These are phyloP conservation scores for Muntiacus muntjak DNA, from an alignment of 2,113 vertebrate species.

Conservation along the genomic window DNA sequence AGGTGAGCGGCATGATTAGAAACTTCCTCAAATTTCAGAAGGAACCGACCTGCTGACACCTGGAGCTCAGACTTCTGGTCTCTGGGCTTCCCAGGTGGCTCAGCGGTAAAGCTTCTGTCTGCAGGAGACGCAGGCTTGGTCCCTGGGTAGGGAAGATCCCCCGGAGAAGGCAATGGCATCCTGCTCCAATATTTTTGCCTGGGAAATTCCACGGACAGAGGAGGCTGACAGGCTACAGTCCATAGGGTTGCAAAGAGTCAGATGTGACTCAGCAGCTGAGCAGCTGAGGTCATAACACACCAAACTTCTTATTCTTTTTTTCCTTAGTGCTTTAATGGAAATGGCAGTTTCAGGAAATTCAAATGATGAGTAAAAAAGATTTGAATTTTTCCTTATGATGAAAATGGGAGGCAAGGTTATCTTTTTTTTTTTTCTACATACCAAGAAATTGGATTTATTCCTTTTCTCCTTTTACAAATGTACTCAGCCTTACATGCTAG, in stretches of 20 bases:
- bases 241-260: neutral
- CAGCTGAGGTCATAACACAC: neutral
- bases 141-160: neutral
- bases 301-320: neutral
- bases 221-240: neutral
- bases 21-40: neutral
- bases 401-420: neutral
- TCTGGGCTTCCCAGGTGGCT: neutral
- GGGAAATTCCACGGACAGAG: neutral
- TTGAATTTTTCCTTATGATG: neutral
- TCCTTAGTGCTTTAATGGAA: neutral
- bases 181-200: neutral
- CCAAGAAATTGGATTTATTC: neutral
- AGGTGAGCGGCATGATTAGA: neutral
- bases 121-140: neutral
- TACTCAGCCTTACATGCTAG: neutral
- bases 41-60: neutral
- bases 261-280: neutral
- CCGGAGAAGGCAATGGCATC: neutral
- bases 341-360: neutral
- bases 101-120: neutral
- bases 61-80: neutral
- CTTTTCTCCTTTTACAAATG: neutral
- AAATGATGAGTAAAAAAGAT: neutral
- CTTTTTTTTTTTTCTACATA: fast-evolving